These are phyloP conservation scores for Forbesichthys agassizii DNA, from an alignment of 2,113 vertebrate genomes.

Conservation along the genomic window DNA sequence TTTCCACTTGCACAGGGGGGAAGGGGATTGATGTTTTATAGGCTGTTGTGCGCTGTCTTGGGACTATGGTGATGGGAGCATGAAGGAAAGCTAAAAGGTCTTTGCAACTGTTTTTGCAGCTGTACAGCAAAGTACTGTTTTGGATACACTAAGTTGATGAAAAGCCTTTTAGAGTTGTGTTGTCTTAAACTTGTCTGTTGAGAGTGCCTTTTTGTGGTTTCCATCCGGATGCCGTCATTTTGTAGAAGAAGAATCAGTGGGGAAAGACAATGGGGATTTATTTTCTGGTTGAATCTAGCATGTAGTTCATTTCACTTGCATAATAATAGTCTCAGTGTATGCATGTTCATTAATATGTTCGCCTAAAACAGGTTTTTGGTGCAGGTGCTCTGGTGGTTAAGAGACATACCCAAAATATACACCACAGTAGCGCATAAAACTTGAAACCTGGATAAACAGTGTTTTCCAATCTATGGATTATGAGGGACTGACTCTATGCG, in stretches of 20 bases:
- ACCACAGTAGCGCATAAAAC: too few species aligned
- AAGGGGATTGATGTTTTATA: slow-evolving; percentile 19
- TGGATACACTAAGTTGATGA: slow-evolving; percentile 33
- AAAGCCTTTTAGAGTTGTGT: slow-evolving; percentile 36
- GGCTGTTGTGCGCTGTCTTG: slow-evolving; percentile 41
- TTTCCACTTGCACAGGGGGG: neutral
- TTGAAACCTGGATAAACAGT: too few species aligned
- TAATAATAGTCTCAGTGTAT: too few species aligned
- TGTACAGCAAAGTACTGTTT: slow-evolving; percentile 48
- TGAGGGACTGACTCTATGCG: too few species aligned
- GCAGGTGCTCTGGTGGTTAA: too few species aligned
- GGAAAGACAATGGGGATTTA: too few species aligned
- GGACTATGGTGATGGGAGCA: slow-evolving; percentile 41
- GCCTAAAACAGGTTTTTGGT: too few species aligned
- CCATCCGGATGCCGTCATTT: slow-evolving; percentile 20
- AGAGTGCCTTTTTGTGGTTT: slow-evolving; percentile 27
- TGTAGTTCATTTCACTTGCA: neutral
- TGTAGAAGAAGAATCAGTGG: neutral
- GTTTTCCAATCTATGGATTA: too few species aligned
- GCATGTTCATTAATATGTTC: too few species aligned
- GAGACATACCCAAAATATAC: too few species aligned
- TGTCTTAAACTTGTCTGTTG: slow-evolving; percentile 49
- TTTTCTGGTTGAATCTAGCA: too few species aligned
- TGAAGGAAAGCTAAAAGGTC: slow-evolving; percentile 63
- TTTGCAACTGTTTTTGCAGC: slow-evolving; percentile 68